Conservation (phyloP, 2,797 vertebrate species). For the Myoxocephalus aenaeus region DNA sequence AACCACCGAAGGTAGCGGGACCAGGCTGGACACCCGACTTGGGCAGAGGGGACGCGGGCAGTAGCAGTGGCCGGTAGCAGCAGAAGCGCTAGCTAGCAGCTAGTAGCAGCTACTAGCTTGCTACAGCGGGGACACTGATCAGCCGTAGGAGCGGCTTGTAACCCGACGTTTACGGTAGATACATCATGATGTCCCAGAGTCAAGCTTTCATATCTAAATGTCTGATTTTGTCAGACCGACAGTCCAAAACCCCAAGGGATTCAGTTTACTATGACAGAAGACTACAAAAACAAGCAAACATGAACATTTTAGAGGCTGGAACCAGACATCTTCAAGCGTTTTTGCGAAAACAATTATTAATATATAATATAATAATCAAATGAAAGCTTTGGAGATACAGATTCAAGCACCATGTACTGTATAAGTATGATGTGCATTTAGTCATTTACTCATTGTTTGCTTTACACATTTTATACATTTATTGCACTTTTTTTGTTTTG, state of each 20-base stretch:
- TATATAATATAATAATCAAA: too few species aligned
- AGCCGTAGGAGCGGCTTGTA: too few species aligned
- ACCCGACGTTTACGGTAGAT: too few species aligned
- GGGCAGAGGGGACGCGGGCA: too few species aligned
- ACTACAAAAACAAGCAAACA: background rate
- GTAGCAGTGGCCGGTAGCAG: too few species aligned
- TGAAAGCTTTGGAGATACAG: background rate
- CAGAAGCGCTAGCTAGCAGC: too few species aligned
- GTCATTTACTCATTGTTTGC: background rate
- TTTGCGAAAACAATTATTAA: background rate
- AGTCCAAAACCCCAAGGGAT: background rate
- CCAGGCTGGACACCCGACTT: too few species aligned
- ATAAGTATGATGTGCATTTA: background rate
- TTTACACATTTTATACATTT: background rate
- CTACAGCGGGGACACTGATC: too few species aligned
- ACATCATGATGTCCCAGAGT: background rate
- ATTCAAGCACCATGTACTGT: background rate
- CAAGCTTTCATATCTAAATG: background rate
- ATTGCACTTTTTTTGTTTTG: background rate
- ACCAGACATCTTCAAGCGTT: background rate
- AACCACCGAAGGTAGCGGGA: too few species aligned
- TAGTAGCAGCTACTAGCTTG: too few species aligned
- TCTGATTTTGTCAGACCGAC: background rate
- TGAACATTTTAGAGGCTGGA: background rate
- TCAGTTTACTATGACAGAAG: background rate